These are phyloP conservation scores for Ectemnius continuus DNA, from an alignment of 2,888 invertebrate genomes.

Conservation along the genomic window DNA sequence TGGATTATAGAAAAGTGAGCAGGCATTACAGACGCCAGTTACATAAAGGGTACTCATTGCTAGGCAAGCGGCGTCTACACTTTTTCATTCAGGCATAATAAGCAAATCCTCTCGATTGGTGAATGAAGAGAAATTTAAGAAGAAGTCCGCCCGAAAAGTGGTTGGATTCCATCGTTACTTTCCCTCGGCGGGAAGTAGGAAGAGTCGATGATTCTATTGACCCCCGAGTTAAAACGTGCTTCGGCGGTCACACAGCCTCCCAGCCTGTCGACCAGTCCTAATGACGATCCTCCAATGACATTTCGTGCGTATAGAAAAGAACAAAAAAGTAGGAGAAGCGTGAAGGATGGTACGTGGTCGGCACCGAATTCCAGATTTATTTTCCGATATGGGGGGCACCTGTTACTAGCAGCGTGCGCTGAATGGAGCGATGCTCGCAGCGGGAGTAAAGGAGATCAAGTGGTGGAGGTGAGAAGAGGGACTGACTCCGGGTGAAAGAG, in stretches of 20 bases:
- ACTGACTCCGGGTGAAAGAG: constrained; percentile 27
- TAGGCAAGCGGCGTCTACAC: too few relatives aligned
- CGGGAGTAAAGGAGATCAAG: constrained; percentile 4
- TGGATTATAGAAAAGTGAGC: too few relatives aligned
- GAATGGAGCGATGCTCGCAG: constrained; percentile 45
- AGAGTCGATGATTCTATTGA: not conserved
- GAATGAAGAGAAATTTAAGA: not conserved
- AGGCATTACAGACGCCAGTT: too few relatives aligned
- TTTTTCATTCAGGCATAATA: too few relatives aligned
- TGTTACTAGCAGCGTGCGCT: constrained; percentile 40
- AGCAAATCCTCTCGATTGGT: not conserved
- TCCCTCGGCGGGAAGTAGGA: constrained; percentile 1
- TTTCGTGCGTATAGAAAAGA: too few relatives aligned
- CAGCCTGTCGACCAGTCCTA: not conserved
- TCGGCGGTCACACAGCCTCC: not conserved
- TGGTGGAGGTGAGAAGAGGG: constrained; percentile 19
- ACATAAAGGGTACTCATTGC: too few relatives aligned
- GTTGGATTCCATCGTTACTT: not conserved
- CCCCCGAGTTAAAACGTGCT: not conserved
- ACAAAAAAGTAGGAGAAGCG: not conserved
- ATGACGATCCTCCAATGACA: not conserved
- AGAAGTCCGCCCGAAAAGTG: not conserved
- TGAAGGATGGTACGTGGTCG: not conserved
- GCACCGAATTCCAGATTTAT: constrained; percentile 28
- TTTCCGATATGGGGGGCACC: constrained; percentile 53